Evolutionary conservation across 2,797 vertebrate genomes (phyloP).

Genomic region (Macropus fuliginosus): DNA sequence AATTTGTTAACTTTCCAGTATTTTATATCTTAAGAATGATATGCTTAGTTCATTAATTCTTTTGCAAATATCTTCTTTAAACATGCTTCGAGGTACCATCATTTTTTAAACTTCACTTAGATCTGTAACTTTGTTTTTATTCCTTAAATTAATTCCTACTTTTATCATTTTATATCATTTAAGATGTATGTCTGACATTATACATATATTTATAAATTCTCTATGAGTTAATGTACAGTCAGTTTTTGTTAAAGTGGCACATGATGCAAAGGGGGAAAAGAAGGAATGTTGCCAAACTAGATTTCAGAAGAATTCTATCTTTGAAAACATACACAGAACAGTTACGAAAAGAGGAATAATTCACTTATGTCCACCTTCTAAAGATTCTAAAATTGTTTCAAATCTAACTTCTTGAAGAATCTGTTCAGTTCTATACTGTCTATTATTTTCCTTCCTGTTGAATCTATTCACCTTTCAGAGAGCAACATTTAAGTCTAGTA

Average conservation of each 20-base stretch:
- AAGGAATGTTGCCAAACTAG: not conserved
- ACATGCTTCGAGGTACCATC: not conserved
- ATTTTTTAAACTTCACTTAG: not conserved
- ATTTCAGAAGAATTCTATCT: not conserved
- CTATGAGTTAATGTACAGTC: not conserved
- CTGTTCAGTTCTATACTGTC: too few species aligned
- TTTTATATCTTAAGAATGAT: not conserved
- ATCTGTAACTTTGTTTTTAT: not conserved
- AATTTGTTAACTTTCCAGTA: not conserved
- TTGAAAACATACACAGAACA: not conserved
- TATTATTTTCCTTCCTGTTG: not conserved
- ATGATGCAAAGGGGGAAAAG: not conserved
- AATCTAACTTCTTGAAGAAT: not conserved
- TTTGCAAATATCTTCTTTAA: not conserved
- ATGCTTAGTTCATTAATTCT: not conserved
- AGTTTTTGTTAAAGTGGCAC: not conserved
- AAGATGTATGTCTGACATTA: not conserved
- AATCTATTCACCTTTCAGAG: not conserved
- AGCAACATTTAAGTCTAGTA: not conserved
- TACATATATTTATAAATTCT: not conserved
- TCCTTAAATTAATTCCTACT: not conserved
- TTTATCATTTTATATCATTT: not conserved
- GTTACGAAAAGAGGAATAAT: not conserved
- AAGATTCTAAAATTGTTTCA: not conserved
- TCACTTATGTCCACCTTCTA: not conserved